Evolutionary conservation across 30 jellyfish, hydroid and myxozoan genomes (phyloP).

Genomic region (Turritopsis dohrnii): DNA sequence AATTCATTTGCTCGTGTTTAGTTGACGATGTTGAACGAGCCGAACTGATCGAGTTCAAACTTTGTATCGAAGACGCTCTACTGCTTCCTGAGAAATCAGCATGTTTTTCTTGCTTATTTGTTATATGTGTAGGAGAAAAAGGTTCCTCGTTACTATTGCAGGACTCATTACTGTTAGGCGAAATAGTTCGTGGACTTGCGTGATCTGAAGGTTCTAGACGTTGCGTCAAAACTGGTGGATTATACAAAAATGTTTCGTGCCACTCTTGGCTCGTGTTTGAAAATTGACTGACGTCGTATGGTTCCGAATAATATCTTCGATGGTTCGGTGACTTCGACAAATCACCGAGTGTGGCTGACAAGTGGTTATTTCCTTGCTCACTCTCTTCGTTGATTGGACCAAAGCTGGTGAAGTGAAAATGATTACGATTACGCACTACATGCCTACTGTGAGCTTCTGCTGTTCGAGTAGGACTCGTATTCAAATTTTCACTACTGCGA

Average conservation of each 20-base stretch:
- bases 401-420: slow-evolving; percentile 8
- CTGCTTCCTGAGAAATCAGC: background rate
- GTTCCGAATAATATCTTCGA: slow-evolving; percentile 11
- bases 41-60: slow-evolving; percentile 29
- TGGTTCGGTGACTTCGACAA: background rate
- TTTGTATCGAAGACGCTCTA: slow-evolving; percentile 27
- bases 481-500: background rate
- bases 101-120: background rate
- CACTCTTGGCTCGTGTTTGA: background rate
- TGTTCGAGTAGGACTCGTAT: background rate
- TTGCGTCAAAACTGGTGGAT: background rate
- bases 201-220: background rate
- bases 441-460: background rate
- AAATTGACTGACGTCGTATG: slow-evolving; percentile 1
- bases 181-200: background rate
- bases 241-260: background rate
- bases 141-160: too few relatives aligned
- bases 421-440: background rate
- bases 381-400: slow-evolving; percentile 27
- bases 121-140: background rate
- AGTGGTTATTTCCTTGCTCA: background rate
- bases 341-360: background rate
- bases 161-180: background rate
- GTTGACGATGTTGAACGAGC: slow-evolving; percentile 37
- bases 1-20: slow-evolving; percentile 39